Evolutionary conservation across 1,140 invertebrate species (phyloP).

Genomic region (Sminthurinus signatus): DNA sequence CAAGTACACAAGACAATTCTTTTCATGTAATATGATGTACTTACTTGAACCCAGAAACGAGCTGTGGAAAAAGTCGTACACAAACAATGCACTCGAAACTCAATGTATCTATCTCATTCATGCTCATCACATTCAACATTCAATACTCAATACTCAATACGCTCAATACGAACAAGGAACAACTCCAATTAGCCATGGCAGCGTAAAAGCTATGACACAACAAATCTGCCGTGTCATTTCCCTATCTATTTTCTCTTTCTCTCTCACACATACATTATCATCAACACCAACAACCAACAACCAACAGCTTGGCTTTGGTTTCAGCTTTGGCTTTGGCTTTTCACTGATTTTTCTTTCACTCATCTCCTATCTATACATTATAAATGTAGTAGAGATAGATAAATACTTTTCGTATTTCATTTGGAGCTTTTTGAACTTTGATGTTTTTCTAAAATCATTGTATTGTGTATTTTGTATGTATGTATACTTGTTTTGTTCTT

Average conservation of each 20-base stretch:
- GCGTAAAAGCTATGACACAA: neutral
- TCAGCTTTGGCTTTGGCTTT: neutral
- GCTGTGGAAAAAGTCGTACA: neutral
- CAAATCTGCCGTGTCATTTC: constrained; percentile 1
- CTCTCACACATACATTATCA: neutral
- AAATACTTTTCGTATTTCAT: neutral
- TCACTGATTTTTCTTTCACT: neutral
- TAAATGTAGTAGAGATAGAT: neutral
- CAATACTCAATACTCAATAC: no score
- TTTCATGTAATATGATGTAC: neutral
- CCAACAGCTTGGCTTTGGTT: neutral
- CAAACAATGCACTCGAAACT: neutral
- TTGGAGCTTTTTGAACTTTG: neutral
- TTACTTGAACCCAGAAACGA: neutral
- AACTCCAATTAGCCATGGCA: neutral
- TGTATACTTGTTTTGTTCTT: no score
- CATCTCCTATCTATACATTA: neutral
- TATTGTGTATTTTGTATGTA: no score
- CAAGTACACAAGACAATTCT: neutral
- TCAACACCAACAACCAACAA: neutral
- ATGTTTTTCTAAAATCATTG: no score
- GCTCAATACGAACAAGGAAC: neutral
- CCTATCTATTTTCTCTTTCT: neutral
- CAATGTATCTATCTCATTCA: neutral
- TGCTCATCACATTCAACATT: constrained; percentile 9